Evolutionary conservation across 1,140 invertebrate species (phyloP), one percentile per base, ranked within the genome.

Genomic region (Paramacrobiotus metropolitanus): DNA sequence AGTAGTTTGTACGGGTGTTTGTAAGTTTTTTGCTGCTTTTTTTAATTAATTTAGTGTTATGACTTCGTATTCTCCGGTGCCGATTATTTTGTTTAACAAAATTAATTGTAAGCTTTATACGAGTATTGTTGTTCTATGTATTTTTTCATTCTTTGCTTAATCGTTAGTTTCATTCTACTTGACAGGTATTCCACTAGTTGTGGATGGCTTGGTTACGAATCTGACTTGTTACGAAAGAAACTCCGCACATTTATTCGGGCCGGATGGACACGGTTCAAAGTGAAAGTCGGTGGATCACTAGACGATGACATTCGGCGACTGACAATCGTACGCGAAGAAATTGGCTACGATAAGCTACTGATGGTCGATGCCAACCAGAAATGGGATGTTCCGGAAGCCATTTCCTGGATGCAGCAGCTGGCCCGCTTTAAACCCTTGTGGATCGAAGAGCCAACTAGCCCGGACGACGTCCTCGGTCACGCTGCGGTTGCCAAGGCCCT

Each of bases 401-500:
- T 91, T 59, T 78, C 80, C 2, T 90, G 86, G 86, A 86, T 90
- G 82, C 82, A 81, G 67, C 68, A 81, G 59, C 68, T 93, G 31
- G 77, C 80, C 0, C 73, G 80, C 29, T 85, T 82, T 66, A 83
- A 85, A 64, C 80, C 82, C 3, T 70, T 81, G 21, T 93, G 87
- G 87, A 91, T 93, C 65, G 88, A 93, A 73, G 89, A 93, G 68
- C 89, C 89, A 2, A 93, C 88, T 0, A 86, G 83, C 4, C 87
- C 88, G 1, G 88, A 93, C 72, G 89, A 93, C 70, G 74, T 90
- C 4, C 71, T 88, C 2, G 88, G 87, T 2, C 87, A 92, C 74
- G 80, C 80, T 2, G 74, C 74, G 29, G 89, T 92, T 62, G 66
- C 77, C 76, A 70, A 79, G 77, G 77, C 73, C n/a, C 66, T 79